Conservation (phyloP, 2,888 invertebrate species). For the Spodoptera exigua region DNA sequence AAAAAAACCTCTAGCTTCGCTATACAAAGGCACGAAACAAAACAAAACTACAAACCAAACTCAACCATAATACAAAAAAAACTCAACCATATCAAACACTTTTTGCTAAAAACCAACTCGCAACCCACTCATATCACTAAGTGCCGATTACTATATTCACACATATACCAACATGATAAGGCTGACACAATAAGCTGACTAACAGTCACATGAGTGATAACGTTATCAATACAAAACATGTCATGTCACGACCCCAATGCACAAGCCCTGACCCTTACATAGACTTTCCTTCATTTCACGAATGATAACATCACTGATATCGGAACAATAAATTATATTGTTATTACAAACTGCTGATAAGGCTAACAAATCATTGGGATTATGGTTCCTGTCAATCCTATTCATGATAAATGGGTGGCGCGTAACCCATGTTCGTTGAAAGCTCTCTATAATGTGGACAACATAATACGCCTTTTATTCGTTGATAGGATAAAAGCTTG, state of each 20-base stretch:
- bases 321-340: slow-evolving; percentile 18
- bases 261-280: slow-evolving; percentile 46
- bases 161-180: slow-evolving; percentile 27
- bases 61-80: no score
- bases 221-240: slow-evolving; percentile 27
- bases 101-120: neutral
- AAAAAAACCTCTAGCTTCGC: no score
- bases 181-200: slow-evolving; percentile 30
- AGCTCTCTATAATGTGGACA: no score
- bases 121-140: neutral
- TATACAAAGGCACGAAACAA: no score
- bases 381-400: no score
- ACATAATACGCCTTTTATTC: no score
- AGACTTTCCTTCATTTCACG: slow-evolving; percentile 52
- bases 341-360: neutral
- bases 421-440: no score
- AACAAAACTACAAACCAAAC: no score
- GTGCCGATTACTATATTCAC: neutral
- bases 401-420: no score
- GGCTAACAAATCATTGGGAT: no score
- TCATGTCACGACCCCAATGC: slow-evolving; percentile 42
- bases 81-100: neutral
- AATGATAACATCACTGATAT: slow-evolving; percentile 36
- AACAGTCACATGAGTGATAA: slow-evolving; percentile 48
- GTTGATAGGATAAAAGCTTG: no score